Evolutionary conservation across 35 echinoderm and acorn worm species (phyloP).

Genomic region (Stichopus chloronotus): DNA sequence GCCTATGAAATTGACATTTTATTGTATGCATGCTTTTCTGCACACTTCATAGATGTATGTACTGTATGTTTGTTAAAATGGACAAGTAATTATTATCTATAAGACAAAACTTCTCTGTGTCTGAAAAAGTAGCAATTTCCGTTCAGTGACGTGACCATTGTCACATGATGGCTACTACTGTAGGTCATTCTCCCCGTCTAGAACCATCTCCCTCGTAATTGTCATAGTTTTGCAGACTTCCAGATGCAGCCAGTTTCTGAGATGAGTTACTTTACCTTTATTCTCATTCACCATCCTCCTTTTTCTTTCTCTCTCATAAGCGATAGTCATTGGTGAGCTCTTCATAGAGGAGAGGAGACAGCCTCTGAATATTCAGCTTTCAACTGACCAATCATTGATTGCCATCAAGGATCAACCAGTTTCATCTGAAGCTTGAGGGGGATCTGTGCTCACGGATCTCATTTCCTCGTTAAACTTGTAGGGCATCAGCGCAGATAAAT

Average conservation of each 20-base stretch:
- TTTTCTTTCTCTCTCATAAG: neutral
- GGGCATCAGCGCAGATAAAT: conserved; percentile 33
- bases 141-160: neutral
- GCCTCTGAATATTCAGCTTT: neutral
- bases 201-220: neutral
- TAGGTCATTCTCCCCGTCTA: neutral
- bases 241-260: neutral
- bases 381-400: neutral
- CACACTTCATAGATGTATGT: too few species aligned
- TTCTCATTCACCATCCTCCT: neutral
- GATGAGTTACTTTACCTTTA: neutral
- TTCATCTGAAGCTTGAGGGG: conserved; percentile 2
- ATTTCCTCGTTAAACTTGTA: conserved; percentile 46
- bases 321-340: neutral
- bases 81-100: neutral
- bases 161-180: neutral
- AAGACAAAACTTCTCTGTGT: neutral
- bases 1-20: too few species aligned
- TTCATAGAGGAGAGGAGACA: neutral
- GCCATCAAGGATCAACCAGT: neutral
- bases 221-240: neutral
- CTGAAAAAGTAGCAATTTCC: neutral
- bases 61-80: too few species aligned
- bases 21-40: too few species aligned
- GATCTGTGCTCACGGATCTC: neutral